Conservation (phyloP, 2,113 vertebrate genomes). For the Salminus brasiliensis region DNA sequence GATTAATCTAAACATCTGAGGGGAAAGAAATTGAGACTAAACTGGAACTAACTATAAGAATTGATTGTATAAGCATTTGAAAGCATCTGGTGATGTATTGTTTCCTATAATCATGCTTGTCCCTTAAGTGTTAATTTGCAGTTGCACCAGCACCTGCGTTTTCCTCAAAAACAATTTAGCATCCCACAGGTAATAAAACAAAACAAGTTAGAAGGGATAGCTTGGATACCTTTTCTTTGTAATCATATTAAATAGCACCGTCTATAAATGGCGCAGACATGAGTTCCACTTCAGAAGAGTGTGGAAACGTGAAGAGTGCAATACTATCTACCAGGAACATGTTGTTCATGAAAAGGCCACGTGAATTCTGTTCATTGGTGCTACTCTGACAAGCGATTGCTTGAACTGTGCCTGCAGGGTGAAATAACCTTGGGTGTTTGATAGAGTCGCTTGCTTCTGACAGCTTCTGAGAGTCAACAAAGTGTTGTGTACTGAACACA, state of each 20-base stretch:
- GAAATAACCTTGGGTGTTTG: constrained; percentile 9
- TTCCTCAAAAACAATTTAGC: constrained; percentile 58
- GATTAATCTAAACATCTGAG: background rate
- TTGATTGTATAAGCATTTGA: constrained; percentile 10
- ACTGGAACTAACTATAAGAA: background rate
- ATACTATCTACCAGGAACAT: background rate
- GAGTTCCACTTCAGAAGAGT: constrained; percentile 6
- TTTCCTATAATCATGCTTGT: background rate
- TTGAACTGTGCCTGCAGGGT: background rate
- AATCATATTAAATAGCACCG: constrained; percentile 50
- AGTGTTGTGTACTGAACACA: background rate
- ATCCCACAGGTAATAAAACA: constrained; percentile 34
- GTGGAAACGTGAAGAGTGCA: constrained; percentile 1
- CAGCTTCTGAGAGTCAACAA: background rate
- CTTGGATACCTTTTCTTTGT: constrained; percentile 12
- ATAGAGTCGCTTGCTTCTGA: background rate
- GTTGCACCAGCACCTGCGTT: constrained; percentile 55
- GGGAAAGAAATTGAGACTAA: background rate
- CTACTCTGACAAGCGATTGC: background rate
- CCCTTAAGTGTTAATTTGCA: constrained; percentile 50
- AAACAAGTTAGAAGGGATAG: constrained; percentile 40
- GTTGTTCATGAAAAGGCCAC: constrained; percentile 6
- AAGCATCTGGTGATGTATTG: constrained; percentile 21
- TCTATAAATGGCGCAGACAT: constrained; percentile 53
- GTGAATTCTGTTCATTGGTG: background rate